Evolutionary conservation across 2,888 invertebrate species (phyloP).

Genomic region (Drosophila pegasa): DNA sequence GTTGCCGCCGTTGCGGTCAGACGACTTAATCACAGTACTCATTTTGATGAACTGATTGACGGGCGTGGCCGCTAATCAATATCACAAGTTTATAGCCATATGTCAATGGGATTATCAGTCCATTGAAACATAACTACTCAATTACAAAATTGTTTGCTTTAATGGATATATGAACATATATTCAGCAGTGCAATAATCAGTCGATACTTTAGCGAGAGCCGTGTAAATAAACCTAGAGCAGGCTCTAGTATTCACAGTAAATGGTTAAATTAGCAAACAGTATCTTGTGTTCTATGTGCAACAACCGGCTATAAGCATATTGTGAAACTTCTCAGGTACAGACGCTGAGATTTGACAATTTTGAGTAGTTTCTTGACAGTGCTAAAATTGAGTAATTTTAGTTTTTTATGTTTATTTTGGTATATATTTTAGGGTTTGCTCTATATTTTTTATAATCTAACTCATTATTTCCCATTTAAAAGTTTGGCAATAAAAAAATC

Average conservation of each 20-base stretch:
- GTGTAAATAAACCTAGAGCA: constrained; percentile 25
- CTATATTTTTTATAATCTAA: too few relatives aligned
- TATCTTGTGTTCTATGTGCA: too few relatives aligned
- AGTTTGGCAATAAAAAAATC: too few relatives aligned
- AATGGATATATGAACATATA: constrained; percentile 49
- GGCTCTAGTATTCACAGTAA: constrained; percentile 16
- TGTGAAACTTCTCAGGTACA: too few relatives aligned
- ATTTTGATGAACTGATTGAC: constrained; percentile 56
- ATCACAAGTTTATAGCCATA: constrained; percentile 18
- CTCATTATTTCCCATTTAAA: too few relatives aligned
- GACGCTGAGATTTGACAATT: too few relatives aligned
- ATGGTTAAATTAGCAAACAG: constrained; percentile 37
- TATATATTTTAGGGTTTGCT: too few relatives aligned
- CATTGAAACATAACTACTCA: constrained; percentile 66
- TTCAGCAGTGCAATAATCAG: constrained; percentile 36
- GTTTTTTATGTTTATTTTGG: too few relatives aligned
- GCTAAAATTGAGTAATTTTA: too few relatives aligned
- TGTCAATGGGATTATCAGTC: constrained; percentile 54
- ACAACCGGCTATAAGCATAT: too few relatives aligned
- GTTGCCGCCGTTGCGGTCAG: constrained; percentile 32
- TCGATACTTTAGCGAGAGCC: background rate
- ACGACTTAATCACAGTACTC: constrained; percentile 43
- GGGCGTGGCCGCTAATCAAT: constrained; percentile 59
- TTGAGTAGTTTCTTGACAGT: too few relatives aligned
- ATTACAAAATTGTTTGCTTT: constrained; percentile 57